Evolutionary conservation across 2,888 invertebrate species (phyloP).

Genomic region (Heliconius ethilla): DNA sequence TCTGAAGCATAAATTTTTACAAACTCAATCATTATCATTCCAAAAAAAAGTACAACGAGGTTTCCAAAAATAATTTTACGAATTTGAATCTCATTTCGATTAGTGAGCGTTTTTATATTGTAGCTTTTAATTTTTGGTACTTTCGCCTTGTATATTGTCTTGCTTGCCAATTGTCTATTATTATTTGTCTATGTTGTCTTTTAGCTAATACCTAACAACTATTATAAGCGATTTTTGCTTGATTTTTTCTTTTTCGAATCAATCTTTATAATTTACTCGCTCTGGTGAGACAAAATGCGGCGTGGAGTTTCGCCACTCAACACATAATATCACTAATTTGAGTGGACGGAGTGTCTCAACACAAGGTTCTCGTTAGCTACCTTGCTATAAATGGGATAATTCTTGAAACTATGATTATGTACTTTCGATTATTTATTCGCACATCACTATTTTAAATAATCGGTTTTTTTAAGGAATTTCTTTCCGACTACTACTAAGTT

Average conservation of each 20-base stretch:
- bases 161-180: slow-evolving; percentile 6
- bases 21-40: slow-evolving; percentile 2
- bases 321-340: background rate
- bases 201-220: background rate
- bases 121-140: background rate
- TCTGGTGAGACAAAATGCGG: background rate
- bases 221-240: background rate
- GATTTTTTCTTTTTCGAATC: no score
- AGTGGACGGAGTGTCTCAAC: background rate
- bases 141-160: background rate
- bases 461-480: background rate
- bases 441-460: background rate
- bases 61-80: background rate
- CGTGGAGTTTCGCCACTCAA: background rate
- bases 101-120: slow-evolving; percentile 18
- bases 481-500: background rate
- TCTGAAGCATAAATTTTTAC: background rate
- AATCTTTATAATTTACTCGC: background rate
- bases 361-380: background rate
- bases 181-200: background rate
- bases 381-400: background rate
- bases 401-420: no score
- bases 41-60: background rate
- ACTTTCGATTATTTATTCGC: background rate
- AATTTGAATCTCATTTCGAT: slow-evolving; percentile 34